Evolutionary conservation across 2,888 invertebrate species (phyloP), one percentile per base, ranked within the genome.

Genomic region (Leptinotarsa juncta): DNA sequence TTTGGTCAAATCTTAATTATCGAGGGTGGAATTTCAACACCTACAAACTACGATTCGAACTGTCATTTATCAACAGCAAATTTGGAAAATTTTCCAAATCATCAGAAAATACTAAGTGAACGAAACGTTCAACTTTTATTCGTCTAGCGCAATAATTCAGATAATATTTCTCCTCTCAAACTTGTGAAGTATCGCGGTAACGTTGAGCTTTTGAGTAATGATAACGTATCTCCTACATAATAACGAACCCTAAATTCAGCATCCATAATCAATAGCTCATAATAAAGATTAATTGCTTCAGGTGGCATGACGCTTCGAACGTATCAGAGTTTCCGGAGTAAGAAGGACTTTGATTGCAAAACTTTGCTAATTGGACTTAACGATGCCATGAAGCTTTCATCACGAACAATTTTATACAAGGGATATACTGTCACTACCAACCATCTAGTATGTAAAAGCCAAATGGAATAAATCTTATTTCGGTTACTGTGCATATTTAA

Each of bases 211-310:
- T 26, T 23, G 20, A 26, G 60, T 26, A 20, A 15, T 12, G 5
- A 23, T 15, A 20, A 60, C 26, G 15, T 5, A 26, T 23, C 57
- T 23, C 23, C 26, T 60, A 26, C 20, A 60, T 60, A 23, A 20
- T 60, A 26, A 20, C 60, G 20, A 23, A 15, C 15, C 20, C 60
- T 4, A 23, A 15, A 23, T 60, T 14, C 20, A 20, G 23, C 16
- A 23, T 3, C 18, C 20, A 16, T 26, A 60, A 60, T 26, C 26
- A 60, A 20, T 23, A 14, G 16, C 26, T 60, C 15, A 60, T 60
- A 60, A 60, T 60, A 60, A 26, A 60, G 60, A 60, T 60, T 23
- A 60, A 60, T 60, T n/a, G 26, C 60, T 60, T 15, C 60, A 60
- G 60, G 60, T 60, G 60, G 26, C 60, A 26, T 2, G 60, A 26